Conservation (phyloP, 1,140 invertebrate genomes). For the Rhysida immarginata region DNA sequence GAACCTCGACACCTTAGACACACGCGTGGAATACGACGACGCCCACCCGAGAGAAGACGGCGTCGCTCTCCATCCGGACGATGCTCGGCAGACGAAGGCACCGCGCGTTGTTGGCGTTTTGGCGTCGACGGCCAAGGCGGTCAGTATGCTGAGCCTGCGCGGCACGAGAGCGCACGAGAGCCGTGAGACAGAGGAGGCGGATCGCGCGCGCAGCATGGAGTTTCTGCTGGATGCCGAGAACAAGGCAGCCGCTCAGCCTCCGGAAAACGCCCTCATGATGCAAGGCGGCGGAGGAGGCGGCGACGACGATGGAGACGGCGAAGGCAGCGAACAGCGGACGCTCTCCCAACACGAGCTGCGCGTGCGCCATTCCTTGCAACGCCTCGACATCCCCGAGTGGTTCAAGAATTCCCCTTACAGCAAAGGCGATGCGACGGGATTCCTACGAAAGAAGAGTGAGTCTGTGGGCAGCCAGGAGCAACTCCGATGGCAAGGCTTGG, state of each 20-base stretch:
- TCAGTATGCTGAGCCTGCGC: constrained; percentile 1
- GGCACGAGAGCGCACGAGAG: background rate
- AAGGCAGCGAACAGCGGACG: constrained; percentile 38
- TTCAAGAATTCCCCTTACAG: constrained; percentile 61
- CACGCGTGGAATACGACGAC: too few species aligned
- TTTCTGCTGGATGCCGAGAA: constrained; percentile 81
- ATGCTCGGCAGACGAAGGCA: background rate
- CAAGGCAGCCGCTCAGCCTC: constrained; percentile 58
- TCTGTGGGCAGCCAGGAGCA: background rate
- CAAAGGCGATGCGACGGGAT: constrained; percentile 41
- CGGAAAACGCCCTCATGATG: constrained; percentile 64
- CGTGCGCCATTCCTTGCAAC: constrained; percentile 77
- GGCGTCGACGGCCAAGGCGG: background rate
- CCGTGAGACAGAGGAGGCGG: constrained; percentile 26
- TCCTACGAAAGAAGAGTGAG: background rate
- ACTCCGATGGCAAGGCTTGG: background rate
- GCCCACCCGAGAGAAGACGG: too few species aligned
- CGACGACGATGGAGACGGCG: constrained; percentile 24
- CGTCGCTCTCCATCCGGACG: too few species aligned
- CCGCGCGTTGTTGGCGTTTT: too few species aligned
- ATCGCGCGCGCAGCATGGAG: constrained; percentile 73
- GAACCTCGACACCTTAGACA: background rate
- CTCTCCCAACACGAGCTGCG: constrained; percentile 81
- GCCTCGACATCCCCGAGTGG: constrained; percentile 88
- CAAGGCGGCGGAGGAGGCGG: background rate